Base-by-base conservation (phyloP, 2,888 invertebrate species). In the Polymixis flavicincta region DNA sequence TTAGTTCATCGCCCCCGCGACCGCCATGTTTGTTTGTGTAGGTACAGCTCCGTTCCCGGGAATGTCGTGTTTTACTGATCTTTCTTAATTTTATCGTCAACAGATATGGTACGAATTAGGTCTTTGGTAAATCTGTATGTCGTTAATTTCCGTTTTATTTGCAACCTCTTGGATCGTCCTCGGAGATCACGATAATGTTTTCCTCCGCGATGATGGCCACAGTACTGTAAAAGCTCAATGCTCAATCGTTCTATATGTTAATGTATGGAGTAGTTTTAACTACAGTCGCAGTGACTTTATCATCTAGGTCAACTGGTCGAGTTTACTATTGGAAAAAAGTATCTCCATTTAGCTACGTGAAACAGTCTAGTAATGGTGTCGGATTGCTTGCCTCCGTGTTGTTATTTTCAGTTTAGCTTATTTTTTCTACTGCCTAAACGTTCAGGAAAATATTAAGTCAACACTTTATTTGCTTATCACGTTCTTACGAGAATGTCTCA, bases 1-100 rank as follows among this genome's bases (percentile, higher is more conserved):
- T 85, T 83, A 80, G 86, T 85, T 87, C 84, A 86, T 73, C 83
- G 86, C 83, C 83, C 85, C 63, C 74, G 42, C 63, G 83, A 32
- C 65, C 74, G 68, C 79, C 48, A 52, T 60, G 63, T 60, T 45
- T 82, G 61, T 70, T 57, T 64, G 61, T 64, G 50, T n/a, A n/a
- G n/a, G n/a, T 64, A 45, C 66, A 54, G 22, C 67, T 65, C 11
- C 14, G n/a, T 50, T 22, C 25, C 63, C 65, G 55, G 28, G 52
- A 50, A 64, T 66, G 14, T 83, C 55, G n/a, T 68, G 84, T 83
- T 52, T 74, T 54, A 45, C 25, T 50, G 32, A 76, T n/a, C 25
- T 66, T 42, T 52, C 37, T 64, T 76, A 48, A 82, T 82, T 45
- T 66, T 67, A 48, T 77, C 60, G 50, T 76, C 42, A 55, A n/a